Evolutionary conservation across 2,888 invertebrate genomes (phyloP).

Genomic region (Rhyacophila evoluta): DNA sequence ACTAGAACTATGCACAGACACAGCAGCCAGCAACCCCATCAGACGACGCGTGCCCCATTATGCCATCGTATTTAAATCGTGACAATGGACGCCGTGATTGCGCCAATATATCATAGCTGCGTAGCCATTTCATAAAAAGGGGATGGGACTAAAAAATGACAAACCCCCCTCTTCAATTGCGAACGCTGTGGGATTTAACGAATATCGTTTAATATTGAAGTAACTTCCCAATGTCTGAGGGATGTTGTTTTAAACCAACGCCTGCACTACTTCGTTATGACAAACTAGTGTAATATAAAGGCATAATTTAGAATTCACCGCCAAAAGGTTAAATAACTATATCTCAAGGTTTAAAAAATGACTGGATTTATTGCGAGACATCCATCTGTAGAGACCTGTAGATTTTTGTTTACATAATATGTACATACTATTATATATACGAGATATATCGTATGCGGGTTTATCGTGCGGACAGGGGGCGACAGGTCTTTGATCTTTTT

Average conservation of each 20-base stretch:
- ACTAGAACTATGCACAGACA: not conserved
- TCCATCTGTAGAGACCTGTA: no score
- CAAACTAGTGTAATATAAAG: no score
- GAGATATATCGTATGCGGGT: no score
- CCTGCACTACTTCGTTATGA: no score
- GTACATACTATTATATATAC: no score
- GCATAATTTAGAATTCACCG: no score
- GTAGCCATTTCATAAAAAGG: slow-evolving; percentile 30
- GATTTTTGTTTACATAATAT: no score
- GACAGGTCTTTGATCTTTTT: slow-evolving; percentile 10
- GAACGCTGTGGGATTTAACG: not conserved
- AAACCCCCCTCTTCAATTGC: not conserved
- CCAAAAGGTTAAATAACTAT: no score
- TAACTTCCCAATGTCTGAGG: not conserved
- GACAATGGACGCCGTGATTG: slow-evolving; percentile 57
- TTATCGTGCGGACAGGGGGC: not conserved
- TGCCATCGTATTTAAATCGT: slow-evolving; percentile 55
- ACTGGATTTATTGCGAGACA: no score
- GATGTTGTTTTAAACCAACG: no score
- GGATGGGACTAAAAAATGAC: slow-evolving; percentile 30
- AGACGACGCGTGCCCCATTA: slow-evolving; percentile 59
- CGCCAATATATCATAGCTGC: slow-evolving; percentile 38
- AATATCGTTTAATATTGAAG: not conserved
- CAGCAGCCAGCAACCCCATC: slow-evolving; percentile 69
- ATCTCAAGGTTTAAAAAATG: no score